phyloP scores from a whole-genome alignment of 2,888 invertebrate genomes.

The Neoascia interrupta region DNA sequence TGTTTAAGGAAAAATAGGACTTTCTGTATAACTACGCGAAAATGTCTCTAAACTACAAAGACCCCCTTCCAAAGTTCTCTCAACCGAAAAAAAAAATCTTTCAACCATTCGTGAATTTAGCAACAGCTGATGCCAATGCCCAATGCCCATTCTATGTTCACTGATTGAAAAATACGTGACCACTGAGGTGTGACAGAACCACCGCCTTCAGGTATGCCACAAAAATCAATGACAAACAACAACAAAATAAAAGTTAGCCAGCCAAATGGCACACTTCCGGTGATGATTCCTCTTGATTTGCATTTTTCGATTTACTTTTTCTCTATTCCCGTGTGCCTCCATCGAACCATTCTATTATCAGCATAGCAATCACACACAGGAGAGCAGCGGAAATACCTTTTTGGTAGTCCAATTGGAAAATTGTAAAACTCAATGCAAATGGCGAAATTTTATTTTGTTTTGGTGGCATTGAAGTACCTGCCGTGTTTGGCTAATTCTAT shows the following conservation, averaged over 20 bases:
- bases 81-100: too few relatives aligned
- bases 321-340: conserved; percentile 8
- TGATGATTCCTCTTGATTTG: conserved; percentile 54
- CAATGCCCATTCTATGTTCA: too few relatives aligned
- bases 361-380: too few relatives aligned
- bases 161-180: conserved; percentile 63
- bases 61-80: too few relatives aligned
- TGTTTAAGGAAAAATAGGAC: too few relatives aligned
- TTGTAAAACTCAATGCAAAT: conserved; percentile 48
- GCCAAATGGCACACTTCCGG: conserved; percentile 63
- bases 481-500: conserved; percentile 5
- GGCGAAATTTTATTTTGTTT: background rate
- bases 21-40: too few relatives aligned
- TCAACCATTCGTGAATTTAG: too few relatives aligned
- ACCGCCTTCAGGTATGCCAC: conserved; percentile 9
- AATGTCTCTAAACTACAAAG: too few relatives aligned
- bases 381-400: conserved; percentile 37
- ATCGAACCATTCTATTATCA: too few relatives aligned
- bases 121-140: too few relatives aligned
- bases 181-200: conserved; percentile 60
- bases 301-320: conserved; percentile 48
- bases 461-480: too few relatives aligned
- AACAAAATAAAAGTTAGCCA: too few relatives aligned
- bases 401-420: conserved; percentile 55
- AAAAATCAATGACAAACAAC: conserved; percentile 12